Percentiles rank a stretch among this genome's conserved stretches.
Conservation (phyloP, 2,888 invertebrate species). For the Caradrina kadenii region DNA sequence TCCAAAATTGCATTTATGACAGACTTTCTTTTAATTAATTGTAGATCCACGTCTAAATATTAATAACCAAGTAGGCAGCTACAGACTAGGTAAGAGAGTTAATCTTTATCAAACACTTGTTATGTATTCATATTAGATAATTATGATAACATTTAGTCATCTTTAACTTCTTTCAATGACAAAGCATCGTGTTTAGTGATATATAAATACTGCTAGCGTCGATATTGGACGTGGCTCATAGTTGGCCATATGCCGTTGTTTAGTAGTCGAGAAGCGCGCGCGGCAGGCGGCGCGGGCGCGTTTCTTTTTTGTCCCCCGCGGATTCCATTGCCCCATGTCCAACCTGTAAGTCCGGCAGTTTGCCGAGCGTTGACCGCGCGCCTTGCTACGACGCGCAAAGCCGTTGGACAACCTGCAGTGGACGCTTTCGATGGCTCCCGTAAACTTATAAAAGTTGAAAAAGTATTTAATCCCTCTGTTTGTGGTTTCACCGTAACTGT, state of each 20-base stretch:
- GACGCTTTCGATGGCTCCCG: slow-evolving; percentile 80
- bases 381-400: slow-evolving; percentile 81
- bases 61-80: no score
- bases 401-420: slow-evolving; percentile 82
- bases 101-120: not conserved
- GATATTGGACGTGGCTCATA: slow-evolving; percentile 53
- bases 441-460: slow-evolving; percentile 66
- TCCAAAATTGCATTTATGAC: no score
- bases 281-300: slow-evolving; percentile 76
- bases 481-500: slow-evolving; percentile 23
- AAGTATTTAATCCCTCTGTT: slow-evolving; percentile 41
- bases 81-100: no score
- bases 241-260: slow-evolving; percentile 72
- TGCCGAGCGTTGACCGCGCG: slow-evolving; percentile 89
- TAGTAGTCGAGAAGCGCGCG: slow-evolving; percentile 80
- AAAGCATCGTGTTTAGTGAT: slow-evolving; percentile 22
- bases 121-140: not conserved
- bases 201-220: slow-evolving; percentile 29
- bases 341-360: slow-evolving; percentile 90
- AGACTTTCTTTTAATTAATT: not conserved
- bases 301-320: slow-evolving; percentile 87
- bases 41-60: no score
- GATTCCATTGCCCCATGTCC: slow-evolving; percentile 89
- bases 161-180: slow-evolving; percentile 5
- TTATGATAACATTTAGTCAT: not conserved